A percentile compares a stretch with the other conserved stretches of the same genome.
phyloP scores from a whole-genome alignment of 2,113 vertebrate genomes.

The Lucifuga dentata region DNA sequence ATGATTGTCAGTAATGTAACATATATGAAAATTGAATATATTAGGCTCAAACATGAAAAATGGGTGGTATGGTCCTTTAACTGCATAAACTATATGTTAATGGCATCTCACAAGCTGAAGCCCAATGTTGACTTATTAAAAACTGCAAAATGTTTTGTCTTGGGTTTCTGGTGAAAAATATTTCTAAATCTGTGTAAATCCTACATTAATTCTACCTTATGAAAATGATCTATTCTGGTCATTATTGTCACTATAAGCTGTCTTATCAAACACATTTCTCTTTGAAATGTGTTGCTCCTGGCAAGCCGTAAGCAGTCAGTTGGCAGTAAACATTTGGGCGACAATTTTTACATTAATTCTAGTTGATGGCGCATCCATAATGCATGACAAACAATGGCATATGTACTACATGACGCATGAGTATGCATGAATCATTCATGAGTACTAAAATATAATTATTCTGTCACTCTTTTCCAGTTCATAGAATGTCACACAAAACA shows the following conservation, averaged over 20 bases:
- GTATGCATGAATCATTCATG: background rate
- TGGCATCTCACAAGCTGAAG: too few relatives aligned
- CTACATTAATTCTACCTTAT: background rate
- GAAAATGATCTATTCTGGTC: slow-evolving; percentile 3
- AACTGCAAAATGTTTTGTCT: too few relatives aligned
- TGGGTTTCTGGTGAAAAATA: too few relatives aligned
- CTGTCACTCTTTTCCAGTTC: background rate
- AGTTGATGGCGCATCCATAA: slow-evolving; percentile 17
- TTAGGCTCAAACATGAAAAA: too few relatives aligned
- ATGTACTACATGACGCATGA: background rate
- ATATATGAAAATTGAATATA: too few relatives aligned
- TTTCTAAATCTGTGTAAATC: slow-evolving; percentile 5
- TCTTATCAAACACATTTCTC: slow-evolving; percentile 18
- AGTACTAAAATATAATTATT: background rate
- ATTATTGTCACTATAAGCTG: background rate
- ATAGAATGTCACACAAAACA: too few relatives aligned
- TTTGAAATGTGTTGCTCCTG: background rate
- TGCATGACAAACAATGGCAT: slow-evolving; percentile 8
- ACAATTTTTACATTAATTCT: slow-evolving; percentile 25
- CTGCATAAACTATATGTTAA: too few relatives aligned
- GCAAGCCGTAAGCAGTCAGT: slow-evolving; percentile 30
- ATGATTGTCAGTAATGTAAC: too few relatives aligned
- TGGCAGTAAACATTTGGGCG: slow-evolving; percentile 17
- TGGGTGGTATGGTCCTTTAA: too few relatives aligned
- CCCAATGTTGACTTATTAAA: too few relatives aligned